Base-by-base conservation (phyloP, 2,113 vertebrate species). In the Ellobius talpinus region DNA sequence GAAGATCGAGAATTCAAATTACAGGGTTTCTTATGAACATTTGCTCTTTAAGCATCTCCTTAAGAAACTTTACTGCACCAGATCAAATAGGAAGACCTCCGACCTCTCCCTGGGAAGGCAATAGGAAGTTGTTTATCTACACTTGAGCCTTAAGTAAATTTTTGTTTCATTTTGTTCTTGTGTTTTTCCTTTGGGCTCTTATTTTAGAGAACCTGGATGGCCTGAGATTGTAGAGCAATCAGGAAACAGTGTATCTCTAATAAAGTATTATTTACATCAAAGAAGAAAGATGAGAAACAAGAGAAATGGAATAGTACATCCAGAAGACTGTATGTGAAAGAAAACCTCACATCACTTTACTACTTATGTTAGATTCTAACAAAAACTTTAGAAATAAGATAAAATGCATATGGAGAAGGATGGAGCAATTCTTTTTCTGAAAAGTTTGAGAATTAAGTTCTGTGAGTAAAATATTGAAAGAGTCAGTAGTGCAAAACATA, bases 341-440 rank as follows among this genome's bases (percentile, higher is more conserved):
- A 82, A 90, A 92, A 96, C 36, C 21, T 42, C 61, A 84, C 26
- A 47, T 72, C 5, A 50, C 12, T 31, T 78, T 88, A 70, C 7
- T 33, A 3, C 19, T 91, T 55, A 91, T 74, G 24, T 33, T 65
- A 90, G 36, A 13, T 73, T 73, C 26, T 78, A 96, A 6, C 52
- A 81, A 96, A 94, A 92, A 33, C 5, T 84, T 33, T 93, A 23
- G 39, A 94, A 93, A 93, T 77, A 89, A 90, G 79, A 94, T 31
- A 87, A 94, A 84, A 95, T n/a, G 33, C 9, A 94, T 74, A 91
- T 13, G 4, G 26, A 90, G 5, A 84, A 88, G 10, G 26, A 0
- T 88, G 14, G 82, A 96, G 8, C 70, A 50, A 84, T 81, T 81
- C 73, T 87, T 7, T 96, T 87, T 76, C n/a, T 58, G 58, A 90